Conservation (phyloP, 2,797 vertebrate genomes). For the Todus mexicanus region DNA sequence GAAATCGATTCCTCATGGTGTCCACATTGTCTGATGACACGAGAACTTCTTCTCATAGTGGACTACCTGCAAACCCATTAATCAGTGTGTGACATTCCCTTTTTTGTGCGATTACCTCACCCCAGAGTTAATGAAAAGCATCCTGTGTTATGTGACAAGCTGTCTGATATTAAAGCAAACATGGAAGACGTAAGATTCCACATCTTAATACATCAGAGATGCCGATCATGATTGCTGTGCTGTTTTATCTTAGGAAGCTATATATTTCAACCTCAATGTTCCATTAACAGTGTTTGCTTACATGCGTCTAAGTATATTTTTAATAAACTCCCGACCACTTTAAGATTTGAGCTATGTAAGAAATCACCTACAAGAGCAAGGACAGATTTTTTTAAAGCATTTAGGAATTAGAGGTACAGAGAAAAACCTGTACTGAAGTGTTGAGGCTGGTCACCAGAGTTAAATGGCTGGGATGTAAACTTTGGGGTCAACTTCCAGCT, state of each 20-base stretch:
- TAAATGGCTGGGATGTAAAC: background rate
- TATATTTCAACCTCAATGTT: background rate
- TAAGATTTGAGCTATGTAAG: background rate
- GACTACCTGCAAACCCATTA: background rate
- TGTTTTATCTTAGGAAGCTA: background rate
- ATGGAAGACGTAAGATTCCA: background rate
- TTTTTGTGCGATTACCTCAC: background rate
- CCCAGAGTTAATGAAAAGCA: background rate
- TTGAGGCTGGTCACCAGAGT: background rate
- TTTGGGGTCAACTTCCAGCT: background rate
- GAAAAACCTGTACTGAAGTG: background rate
- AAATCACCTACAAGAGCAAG: background rate
- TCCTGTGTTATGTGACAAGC: background rate
- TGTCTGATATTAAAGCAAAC: background rate
- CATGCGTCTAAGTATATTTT: background rate
- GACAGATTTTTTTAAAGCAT: background rate
- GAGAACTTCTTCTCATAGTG: background rate
- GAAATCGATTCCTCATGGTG: background rate
- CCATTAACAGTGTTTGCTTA: background rate
- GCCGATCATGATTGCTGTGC: background rate
- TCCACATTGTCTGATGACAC: background rate
- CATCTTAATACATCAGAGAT: background rate
- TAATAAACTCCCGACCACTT: background rate
- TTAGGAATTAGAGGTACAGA: background rate
- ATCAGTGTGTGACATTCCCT: background rate